Percentiles rank a stretch among this genome's conserved stretches.
Conservation (phyloP, 2,113 vertebrate genomes). For the Cyanoderma ruficeps region DNA sequence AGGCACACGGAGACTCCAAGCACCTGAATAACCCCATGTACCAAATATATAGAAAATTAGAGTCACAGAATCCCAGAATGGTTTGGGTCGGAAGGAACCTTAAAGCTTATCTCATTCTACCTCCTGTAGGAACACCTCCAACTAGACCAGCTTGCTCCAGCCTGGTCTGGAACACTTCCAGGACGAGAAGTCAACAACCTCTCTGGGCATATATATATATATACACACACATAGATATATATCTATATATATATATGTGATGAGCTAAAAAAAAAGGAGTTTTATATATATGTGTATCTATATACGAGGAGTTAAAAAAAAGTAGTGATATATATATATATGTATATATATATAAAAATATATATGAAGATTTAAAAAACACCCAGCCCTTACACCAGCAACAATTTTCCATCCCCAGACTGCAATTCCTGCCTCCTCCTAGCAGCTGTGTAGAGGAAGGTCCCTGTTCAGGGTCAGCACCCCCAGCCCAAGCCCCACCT, state of each 20-base stretch:
- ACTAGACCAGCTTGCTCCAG: background rate
- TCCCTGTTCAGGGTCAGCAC: background rate
- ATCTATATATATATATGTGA: background rate
- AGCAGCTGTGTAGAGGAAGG: too few species aligned
- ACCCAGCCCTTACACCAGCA: background rate
- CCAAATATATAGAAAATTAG: background rate
- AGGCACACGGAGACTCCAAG: accelerated
- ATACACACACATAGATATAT: accelerated
- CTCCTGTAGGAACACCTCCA: background rate
- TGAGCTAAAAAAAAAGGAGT: too few species aligned
- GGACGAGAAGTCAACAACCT: background rate
- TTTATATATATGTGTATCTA: background rate
- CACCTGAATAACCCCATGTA: accelerated
- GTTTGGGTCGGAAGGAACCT: background rate
- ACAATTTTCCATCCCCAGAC: background rate
- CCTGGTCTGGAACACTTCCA: background rate
- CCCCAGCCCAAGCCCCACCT: background rate
- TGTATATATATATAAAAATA: background rate
- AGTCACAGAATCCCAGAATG: background rate
- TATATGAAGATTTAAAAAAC: background rate
- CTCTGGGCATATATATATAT: background rate
- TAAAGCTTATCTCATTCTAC: background rate
- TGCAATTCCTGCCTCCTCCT: background rate
- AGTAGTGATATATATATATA: too few species aligned
- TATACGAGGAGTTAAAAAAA: background rate